These are phyloP conservation scores for Phortica okadai DNA, from an alignment of 2,888 invertebrate genomes.

Conservation along the genomic window DNA sequence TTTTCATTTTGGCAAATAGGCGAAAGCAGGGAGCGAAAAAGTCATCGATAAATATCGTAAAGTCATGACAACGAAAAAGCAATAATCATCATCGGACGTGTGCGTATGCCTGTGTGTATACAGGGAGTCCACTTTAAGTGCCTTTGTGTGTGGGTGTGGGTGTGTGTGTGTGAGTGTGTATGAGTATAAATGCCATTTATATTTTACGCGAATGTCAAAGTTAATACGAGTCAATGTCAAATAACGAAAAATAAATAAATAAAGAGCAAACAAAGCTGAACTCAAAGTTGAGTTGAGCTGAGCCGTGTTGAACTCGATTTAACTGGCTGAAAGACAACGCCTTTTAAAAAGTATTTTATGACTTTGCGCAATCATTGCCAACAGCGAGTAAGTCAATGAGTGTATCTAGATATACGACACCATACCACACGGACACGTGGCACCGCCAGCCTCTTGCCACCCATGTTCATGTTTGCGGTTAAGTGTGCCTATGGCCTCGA, in stretches of 20 bases:
- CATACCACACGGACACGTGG: neutral
- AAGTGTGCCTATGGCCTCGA: conserved; percentile 61
- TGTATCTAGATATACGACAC: neutral
- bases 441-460: neutral
- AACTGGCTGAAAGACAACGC: conserved; percentile 33
- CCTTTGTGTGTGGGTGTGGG: neutral
- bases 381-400: neutral
- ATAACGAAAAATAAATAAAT: conserved; percentile 40
- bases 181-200: conserved; percentile 4
- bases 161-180: conserved; percentile 9
- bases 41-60: conserved; percentile 7
- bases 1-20: neutral
- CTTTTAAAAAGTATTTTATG: conserved; percentile 36
- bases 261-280: neutral
- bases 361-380: conserved; percentile 15
- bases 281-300: conserved; percentile 32
- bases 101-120: conserved; percentile 1
- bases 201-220: conserved; percentile 59
- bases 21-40: neutral
- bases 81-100: conserved; percentile 5
- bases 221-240: conserved; percentile 62
- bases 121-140: conserved; percentile 9
- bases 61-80: conserved; percentile 1
- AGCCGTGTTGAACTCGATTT: conserved; percentile 45
- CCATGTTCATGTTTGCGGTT: conserved; percentile 55